Evolutionary conservation across 2,113 vertebrate species (phyloP), one percentile per base, ranked within the genome.

Genomic region (Syngnathoides biaculeatus): DNA sequence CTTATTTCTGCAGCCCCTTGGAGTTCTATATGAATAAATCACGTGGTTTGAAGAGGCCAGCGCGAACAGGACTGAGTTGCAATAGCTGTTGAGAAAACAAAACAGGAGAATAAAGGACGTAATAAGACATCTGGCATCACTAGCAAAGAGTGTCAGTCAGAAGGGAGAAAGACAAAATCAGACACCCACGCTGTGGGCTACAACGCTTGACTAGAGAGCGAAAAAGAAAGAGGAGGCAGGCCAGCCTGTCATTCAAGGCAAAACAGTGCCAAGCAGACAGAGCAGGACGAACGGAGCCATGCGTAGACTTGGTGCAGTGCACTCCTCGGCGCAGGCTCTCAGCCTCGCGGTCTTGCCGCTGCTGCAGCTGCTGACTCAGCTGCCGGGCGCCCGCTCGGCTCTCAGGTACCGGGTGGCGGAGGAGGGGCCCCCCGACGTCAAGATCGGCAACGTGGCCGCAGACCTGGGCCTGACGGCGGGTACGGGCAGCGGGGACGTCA

Each of bases 401-500:
- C 93, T 98, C 69, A 92, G 94, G 52, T 98, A 98, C 93, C 94
- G 95, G 22, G 91, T 98, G 70, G 94, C 94, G 0, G 96, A 97
- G 90, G 96, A 96, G 84, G 96, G 96, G 57, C 95, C 94, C 0
- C 92, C 96, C 50, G 95, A 98, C 79, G 93, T 96, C 71, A 95
- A 94, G 84, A 96, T 98, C 47, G 96, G 96, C 17, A 98, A 96
- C 76, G 95, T 99, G 78, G 97, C 96, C 69, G 86, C 92, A 5
- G 96, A 98, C 87, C 89, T 99, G 68, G 89, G 90, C 38, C 86
- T 92, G 14, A 90, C 85, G 0, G 90, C 91, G 0, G 89, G 90
- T 3, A 89, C 91, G 8, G 95, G 95, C 22, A 95, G 94, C 47
- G 95, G 95, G 1, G 96, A 97, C 67, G 95, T 97, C 85, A 97